Evolutionary conservation across 2,888 invertebrate genomes (phyloP).

Genomic region (Crematogaster levior): DNA sequence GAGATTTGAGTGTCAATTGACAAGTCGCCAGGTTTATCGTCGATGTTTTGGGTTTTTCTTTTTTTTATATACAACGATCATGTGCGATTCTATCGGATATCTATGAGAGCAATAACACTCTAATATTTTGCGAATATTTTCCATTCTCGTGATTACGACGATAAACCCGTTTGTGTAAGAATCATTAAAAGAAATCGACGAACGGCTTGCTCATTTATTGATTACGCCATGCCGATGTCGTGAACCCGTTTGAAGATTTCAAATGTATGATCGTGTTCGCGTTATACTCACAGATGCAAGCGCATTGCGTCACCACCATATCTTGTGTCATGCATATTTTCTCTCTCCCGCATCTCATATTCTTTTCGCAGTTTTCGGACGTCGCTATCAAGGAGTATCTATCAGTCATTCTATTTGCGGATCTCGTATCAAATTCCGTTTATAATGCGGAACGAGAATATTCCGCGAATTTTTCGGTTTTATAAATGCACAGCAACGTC

Average conservation of each 20-base stretch:
- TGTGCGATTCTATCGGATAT: neutral
- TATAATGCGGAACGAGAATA: neutral
- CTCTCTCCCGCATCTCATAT: conserved; percentile 21
- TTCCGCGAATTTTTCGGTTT: neutral
- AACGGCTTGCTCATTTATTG: neutral
- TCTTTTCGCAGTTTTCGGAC: conserved; percentile 40
- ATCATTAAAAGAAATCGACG: conserved; percentile 7
- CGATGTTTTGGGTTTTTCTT: neutral
- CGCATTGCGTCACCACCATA: conserved; percentile 7
- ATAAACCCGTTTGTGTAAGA: neutral
- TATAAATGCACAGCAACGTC: neutral
- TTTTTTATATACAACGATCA: neutral
- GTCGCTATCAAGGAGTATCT: conserved; percentile 15
- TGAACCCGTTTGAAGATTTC: neutral
- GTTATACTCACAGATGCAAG: conserved; percentile 35
- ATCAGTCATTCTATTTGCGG: conserved; percentile 42
- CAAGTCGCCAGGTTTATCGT: neutral
- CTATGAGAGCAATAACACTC: neutral
- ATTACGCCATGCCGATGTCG: neutral
- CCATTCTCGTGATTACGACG: neutral
- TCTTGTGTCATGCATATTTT: conserved; percentile 29
- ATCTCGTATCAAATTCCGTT: neutral
- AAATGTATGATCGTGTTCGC: conserved; percentile 4
- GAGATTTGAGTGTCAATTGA: conserved; percentile 8
- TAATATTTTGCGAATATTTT: neutral